Base-by-base conservation (phyloP, 2,888 invertebrate species). In the Spilosoma lubricipeda region DNA sequence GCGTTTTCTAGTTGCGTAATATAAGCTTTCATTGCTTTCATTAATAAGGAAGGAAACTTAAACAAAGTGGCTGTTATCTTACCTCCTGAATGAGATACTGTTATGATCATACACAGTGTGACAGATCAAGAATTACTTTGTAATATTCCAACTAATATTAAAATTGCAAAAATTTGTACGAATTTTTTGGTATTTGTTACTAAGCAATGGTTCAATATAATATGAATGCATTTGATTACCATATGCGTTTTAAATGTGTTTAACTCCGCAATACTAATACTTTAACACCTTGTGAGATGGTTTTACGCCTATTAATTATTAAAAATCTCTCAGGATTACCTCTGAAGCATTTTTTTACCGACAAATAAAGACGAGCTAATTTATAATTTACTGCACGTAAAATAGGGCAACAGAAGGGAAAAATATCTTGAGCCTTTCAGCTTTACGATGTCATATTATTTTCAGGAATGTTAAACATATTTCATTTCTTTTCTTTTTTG, bases 1-100 rank as follows among this genome's bases (percentile, higher is more conserved):
- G 27, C 3, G n/a, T 67, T 59, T 63, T 72, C 63, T 33, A 67
- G 30, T 72, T 45, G 11, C 39, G 52, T 48, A 67, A 72, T 72
- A 23, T 9, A 71, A 27, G 27, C 48, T 27, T 72, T 42, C 39
- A 72, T 67, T 72, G 42, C 33, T 56, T 48, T 27, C 30, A 30
- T 56, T 71, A 66, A 65, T 71, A 36, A 71, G 1, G n/a, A 52
- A 65, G 48, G 68, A 45, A 59, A 23, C 33, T 63, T n/a, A 13
- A 64, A 64, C 33, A n/a, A 71, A 48, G 48, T 30, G 9, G 15
- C 18, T 64, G n/a, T 64, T 63, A 71, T 71, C 48, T 71, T n/a
- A 56, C 36, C 5, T 48, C 33, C 45, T 13, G 30, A 48, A 48
- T 48, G n/a, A 33, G 30, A 23, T 7, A 18, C 42, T 67, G 27